These are phyloP conservation scores for Heliconius ismenius DNA, from an alignment of 2,888 invertebrate genomes.

Conservation along the genomic window DNA sequence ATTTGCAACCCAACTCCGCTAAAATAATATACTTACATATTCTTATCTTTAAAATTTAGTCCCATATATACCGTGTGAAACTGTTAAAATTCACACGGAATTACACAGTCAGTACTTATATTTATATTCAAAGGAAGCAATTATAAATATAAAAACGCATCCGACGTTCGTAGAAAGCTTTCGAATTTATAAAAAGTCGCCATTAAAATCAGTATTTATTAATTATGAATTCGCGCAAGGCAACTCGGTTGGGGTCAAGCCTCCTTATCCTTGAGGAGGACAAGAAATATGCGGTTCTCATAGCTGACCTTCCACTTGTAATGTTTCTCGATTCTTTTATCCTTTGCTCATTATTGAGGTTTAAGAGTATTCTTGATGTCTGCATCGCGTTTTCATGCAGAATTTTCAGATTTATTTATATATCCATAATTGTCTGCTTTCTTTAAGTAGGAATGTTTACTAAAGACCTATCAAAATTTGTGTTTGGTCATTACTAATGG, in stretches of 20 bases:
- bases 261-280: constrained; percentile 66
- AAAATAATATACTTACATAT: not conserved
- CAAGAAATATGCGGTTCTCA: constrained; percentile 71
- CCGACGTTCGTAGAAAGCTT: constrained; percentile 4
- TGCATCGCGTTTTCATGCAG: constrained; percentile 7
- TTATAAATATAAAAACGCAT: not conserved
- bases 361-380: constrained; percentile 39
- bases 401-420: not conserved
- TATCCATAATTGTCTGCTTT: not conserved
- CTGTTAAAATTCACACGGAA: constrained; percentile 2
- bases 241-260: constrained; percentile 62
- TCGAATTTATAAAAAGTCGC: constrained; percentile 20
- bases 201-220: constrained; percentile 39
- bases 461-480: not conserved
- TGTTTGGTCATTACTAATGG: not conserved
- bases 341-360: constrained; percentile 49
- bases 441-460: not conserved
- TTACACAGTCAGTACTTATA: not conserved
- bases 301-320: constrained; percentile 57
- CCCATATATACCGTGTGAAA: not conserved
- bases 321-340: constrained; percentile 59
- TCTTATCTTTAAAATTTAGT: not conserved
- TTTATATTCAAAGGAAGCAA: constrained; percentile 18
- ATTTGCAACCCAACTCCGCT: not conserved
- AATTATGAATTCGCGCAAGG: constrained; percentile 35